Percentiles rank a stretch among this genome's conserved stretches.
These are phyloP conservation scores for Monopis laevigella DNA, from an alignment of 2,888 invertebrate species.

Conservation along the genomic window DNA sequence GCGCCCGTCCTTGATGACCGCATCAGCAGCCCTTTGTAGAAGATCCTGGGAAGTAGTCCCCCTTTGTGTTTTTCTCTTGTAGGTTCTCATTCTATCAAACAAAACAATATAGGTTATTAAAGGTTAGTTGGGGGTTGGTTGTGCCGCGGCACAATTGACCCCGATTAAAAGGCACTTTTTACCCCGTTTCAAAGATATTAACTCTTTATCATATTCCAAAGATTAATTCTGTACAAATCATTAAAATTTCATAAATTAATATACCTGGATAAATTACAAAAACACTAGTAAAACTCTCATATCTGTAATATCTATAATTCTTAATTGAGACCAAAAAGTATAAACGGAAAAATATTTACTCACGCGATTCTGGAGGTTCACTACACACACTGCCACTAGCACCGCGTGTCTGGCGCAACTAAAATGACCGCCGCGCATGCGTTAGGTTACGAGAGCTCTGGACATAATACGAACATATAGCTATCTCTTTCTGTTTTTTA, in stretches of 20 bases:
- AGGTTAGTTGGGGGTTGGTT: neutral
- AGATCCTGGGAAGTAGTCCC: constrained; percentile 9
- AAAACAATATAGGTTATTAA: constrained; percentile 10
- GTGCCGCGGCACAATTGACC: neutral
- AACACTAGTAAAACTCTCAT: neutral
- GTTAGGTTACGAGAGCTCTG: neutral
- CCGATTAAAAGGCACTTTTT: neutral
- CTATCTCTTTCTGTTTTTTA: neutral
- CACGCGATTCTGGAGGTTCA: neutral
- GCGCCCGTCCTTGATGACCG: constrained; percentile 13
- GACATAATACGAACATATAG: neutral
- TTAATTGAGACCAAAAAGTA: constrained; percentile 9
- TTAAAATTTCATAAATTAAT: neutral
- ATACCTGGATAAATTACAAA: neutral
- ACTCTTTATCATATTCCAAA: too few species aligned
- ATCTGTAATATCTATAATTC: neutral
- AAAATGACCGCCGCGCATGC: neutral
- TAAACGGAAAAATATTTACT: neutral
- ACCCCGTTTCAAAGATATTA: neutral
- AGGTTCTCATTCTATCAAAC: constrained; percentile 9
- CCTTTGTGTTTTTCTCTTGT: constrained; percentile 8
- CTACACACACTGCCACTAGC: neutral
- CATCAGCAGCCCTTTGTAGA: constrained; percentile 13
- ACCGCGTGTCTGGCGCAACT: neutral
- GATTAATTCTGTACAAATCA: too few species aligned